Evolutionary conservation across 1,140 invertebrate species (phyloP), one percentile per base, ranked within the genome.

Genomic region (Pachyrhynchus sulphureomaculatus): DNA sequence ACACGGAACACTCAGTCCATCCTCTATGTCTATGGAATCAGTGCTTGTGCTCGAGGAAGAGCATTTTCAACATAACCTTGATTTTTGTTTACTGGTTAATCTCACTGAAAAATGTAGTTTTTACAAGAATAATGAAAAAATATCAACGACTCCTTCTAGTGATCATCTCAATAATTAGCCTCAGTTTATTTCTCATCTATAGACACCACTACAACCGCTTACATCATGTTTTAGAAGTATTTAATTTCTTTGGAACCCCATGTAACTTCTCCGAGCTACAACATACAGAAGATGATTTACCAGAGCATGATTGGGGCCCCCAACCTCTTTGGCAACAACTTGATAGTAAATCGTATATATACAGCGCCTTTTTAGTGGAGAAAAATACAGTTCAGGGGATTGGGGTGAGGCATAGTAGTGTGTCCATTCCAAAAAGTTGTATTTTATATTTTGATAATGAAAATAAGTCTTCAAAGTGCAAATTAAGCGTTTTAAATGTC

Each of bases 151-250:
- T 89, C 48, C 75, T 84, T 41, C 76, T 91, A 42, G 75, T 87
- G 34, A 75, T 88, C 9, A 79, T 84, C 33, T 86, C 87, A 13
- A 68, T 83, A 52, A 66, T 88, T 8, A 89, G 87, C 73, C 76
- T 90, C 18, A 73, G 85, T n/a, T 82, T 85, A 15, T 78, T 91
- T 58, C 74, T 91, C 3, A 81, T 90, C 63, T 91, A 91, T 70
- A 81, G 88, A 37, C 87, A 90, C 69, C 87, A 91, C 70, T 90
- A 91, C 58, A 86, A 90, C 68, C 82, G 84, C 32, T 75, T 91
- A 9, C 80, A 86, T 45, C 89, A 88, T 73, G 87, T 90, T 2
- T 73, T 91, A 8, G 86, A 89, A 80, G 88, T 90, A 4, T 80
- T 90, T 15, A 88, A 89, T 72, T 88, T 88, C 62, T 91, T 90